Evolutionary conservation across 2,888 invertebrate species (phyloP).

Genomic region (Stenurella melanura): DNA sequence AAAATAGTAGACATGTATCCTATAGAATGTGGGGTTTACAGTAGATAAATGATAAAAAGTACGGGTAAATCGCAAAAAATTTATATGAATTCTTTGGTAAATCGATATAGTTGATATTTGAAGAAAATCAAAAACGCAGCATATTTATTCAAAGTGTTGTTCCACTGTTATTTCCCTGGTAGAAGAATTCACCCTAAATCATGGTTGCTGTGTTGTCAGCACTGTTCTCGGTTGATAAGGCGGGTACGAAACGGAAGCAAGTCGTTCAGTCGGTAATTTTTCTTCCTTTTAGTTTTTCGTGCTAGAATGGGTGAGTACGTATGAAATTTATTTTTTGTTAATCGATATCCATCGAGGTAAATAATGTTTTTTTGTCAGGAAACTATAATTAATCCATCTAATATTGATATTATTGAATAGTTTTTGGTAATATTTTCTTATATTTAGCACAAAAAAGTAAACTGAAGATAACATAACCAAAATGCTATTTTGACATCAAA

Average conservation of each 20-base stretch:
- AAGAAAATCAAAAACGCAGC: no score
- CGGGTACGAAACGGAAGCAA: constrained; percentile 37
- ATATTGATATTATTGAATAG: not conserved
- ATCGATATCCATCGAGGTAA: constrained; percentile 67
- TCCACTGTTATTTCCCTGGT: not conserved
- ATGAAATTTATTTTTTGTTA: constrained; percentile 60
- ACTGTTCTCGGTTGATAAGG: constrained; percentile 37
- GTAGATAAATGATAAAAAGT: no score
- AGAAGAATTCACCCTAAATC: not conserved
- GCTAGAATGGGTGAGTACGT: constrained; percentile 81
- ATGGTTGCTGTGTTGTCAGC: not conserved
- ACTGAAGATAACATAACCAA: constrained; percentile 49
- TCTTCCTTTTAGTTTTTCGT: constrained; percentile 77
- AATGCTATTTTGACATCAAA: constrained; percentile 44
- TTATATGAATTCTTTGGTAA: no score
- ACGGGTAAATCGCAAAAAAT: no score
- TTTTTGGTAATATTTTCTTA: constrained; percentile 15
- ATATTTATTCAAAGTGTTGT: no score
- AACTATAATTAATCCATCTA: constrained; percentile 1
- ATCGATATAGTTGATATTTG: no score
- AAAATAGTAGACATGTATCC: no score
- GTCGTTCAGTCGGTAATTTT: constrained; percentile 59
- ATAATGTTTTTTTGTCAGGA: constrained; percentile 28
- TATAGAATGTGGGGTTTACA: no score
- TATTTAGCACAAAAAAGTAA: constrained; percentile 14